A percentile compares a stretch with the other conserved stretches of the same genome.
Evolutionary conservation across 2,888 invertebrate species (phyloP).

Genomic region (Acanthacorydalis orientalis): DNA sequence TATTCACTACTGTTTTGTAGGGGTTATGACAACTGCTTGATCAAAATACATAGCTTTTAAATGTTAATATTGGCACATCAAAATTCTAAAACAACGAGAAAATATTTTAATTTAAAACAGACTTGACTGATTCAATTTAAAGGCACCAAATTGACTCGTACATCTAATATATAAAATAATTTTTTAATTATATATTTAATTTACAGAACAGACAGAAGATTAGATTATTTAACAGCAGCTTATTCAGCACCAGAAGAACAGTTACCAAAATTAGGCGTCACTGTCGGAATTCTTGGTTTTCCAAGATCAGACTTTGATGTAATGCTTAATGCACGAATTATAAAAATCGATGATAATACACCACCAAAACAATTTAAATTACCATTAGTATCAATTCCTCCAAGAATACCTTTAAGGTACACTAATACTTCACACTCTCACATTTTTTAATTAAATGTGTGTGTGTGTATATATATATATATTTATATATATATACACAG

Average conservation of each 20-base stretch:
- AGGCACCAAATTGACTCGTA: too few species aligned
- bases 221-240: slow-evolving; percentile 33
- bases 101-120: too few species aligned
- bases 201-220: slow-evolving; percentile 18
- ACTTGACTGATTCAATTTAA: too few species aligned
- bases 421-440: too few species aligned
- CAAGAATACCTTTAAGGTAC: slow-evolving; percentile 9
- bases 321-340: slow-evolving; percentile 27
- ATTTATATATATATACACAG: too few species aligned
- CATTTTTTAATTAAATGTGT: background rate
- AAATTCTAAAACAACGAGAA: too few species aligned
- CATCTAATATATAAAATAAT: background rate
- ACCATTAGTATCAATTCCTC: slow-evolving; percentile 19
- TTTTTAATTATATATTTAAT: background rate
- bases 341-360: slow-evolving; percentile 14
- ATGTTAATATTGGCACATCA: too few species aligned
- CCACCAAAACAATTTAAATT: slow-evolving; percentile 11
- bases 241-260: slow-evolving; percentile 37
- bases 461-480: too few species aligned
- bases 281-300: slow-evolving; percentile 42
- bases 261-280: slow-evolving; percentile 26
- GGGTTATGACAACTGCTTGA: too few species aligned
- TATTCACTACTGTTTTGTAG: too few species aligned
- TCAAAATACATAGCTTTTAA: too few species aligned
- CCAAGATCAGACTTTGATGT: slow-evolving; percentile 36